Base-by-base conservation (phyloP, 2,888 invertebrate species). In the Drepana falcataria region DNA sequence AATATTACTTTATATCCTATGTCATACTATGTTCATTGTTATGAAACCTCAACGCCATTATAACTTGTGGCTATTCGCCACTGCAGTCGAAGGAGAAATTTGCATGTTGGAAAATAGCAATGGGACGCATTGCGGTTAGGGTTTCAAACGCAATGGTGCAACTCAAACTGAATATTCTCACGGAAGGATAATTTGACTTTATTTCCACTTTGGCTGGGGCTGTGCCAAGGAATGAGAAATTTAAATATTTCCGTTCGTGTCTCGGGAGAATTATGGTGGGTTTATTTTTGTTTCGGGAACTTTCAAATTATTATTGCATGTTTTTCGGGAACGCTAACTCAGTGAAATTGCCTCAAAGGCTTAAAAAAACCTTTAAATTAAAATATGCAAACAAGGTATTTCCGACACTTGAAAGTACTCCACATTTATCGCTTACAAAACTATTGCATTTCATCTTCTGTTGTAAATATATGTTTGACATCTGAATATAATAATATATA, bases 81-180 rank as follows among this genome's bases (percentile, higher is more conserved):
- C 9, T 60, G 63, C 60, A 66, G 58, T 59, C 53, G 49, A 58
- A 60, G 57, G 58, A 56, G 59, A 57, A 65, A 62, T 67, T 51
- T 61, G 66, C 68, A 68, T 68, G 68, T 68, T 59, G 59, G 55
- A 48, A 9, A 58, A 53, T 52, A 61, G 59, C 63, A 57, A 52
- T 53, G 34, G 60, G 55, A 56, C 63, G 65, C 67, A 66, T 53
- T 65, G 64, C 64, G 53, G 51, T 51, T 34, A 7, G 51, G 51
- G 40, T 51, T 53, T 53, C 35, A 56, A 53, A 48, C 56, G 53
- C 56, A 56, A 7, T 53, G 47, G 37, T 37, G 33, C 53, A 47
- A 40, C 48, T 52, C 44, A 33, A 37, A 51, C 41, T 47, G 40
- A 51, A 48, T 40, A 48, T 53, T 53, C 47, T 33, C 53, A 56